Conservation (phyloP, 2,888 invertebrate species). For the Harmothoe impar region DNA sequence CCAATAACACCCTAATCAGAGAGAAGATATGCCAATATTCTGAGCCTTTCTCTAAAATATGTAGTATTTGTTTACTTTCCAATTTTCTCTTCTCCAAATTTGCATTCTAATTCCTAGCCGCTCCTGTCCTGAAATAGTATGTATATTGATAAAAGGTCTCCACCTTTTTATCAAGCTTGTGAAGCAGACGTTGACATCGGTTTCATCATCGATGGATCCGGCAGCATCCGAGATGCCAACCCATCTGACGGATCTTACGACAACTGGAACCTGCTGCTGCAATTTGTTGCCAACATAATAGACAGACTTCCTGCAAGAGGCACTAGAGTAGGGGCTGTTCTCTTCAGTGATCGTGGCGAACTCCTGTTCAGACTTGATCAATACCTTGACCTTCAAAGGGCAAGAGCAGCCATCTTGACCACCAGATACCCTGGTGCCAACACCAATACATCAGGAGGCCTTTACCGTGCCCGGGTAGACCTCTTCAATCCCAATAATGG, state of each 20-base stretch:
- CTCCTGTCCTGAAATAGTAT: too few relatives aligned
- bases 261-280: slow-evolving; percentile 40
- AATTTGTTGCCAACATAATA: slow-evolving; percentile 42
- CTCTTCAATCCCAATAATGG: slow-evolving; percentile 57
- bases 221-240: slow-evolving; percentile 54
- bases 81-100: too few relatives aligned
- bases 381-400: not conserved
- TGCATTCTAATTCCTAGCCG: too few relatives aligned
- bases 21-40: too few relatives aligned
- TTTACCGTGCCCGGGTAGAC: slow-evolving; percentile 57
- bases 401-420: slow-evolving; percentile 54
- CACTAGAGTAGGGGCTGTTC: slow-evolving; percentile 36
- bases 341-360: slow-evolving; percentile 50
- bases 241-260: slow-evolving; percentile 49
- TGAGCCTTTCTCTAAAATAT: not conserved
- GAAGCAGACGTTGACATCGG: slow-evolving; percentile 44
- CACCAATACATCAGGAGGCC: slow-evolving; percentile 69
- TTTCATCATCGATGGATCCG: slow-evolving; percentile 51
- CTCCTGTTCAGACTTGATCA: not conserved
- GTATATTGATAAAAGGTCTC: too few relatives aligned
- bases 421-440: slow-evolving; percentile 65
- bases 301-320: slow-evolving; percentile 37
- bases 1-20: too few relatives aligned
- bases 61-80: not conserved
- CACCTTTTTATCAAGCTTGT: not conserved